Percentiles rank a stretch among this genome's conserved stretches.
Conservation (phyloP, 1,140 invertebrate genomes). For the Leptestheria dahalacensis region DNA sequence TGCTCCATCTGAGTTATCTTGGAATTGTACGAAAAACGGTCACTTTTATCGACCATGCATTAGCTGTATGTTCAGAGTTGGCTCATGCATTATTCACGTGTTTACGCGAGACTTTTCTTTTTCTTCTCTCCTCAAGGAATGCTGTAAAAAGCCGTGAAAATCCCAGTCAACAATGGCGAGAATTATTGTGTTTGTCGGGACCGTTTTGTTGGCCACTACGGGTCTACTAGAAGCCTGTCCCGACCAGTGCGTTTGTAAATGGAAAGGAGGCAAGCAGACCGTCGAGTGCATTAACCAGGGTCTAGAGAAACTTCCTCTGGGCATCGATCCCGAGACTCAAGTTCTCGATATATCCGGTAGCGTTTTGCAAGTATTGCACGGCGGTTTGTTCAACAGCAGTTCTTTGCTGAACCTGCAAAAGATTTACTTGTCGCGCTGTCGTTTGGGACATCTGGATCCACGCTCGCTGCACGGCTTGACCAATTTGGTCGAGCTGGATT, state of each 20-base stretch:
- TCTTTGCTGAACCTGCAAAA: conserved; percentile 69
- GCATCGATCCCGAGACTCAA: conserved; percentile 70
- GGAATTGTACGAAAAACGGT: too few species aligned
- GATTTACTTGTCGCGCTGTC: conserved; percentile 59
- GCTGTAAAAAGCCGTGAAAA: too few species aligned
- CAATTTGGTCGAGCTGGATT: conserved; percentile 74
- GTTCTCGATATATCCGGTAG: conserved; percentile 75
- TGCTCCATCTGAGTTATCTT: too few species aligned
- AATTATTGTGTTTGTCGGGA: not conserved
- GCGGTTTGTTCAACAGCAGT: conserved; percentile 56
- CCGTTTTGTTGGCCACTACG: not conserved
- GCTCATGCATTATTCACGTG: too few species aligned
- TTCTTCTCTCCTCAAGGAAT: too few species aligned
- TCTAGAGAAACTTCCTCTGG: conserved; percentile 55
- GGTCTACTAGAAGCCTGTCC: conserved; percentile 43
- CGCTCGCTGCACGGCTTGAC: conserved; percentile 63
- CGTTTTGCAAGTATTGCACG: conserved; percentile 52
- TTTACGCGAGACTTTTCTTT: too few species aligned
- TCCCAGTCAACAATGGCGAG: not conserved
- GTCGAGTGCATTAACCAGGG: conserved; percentile 66
- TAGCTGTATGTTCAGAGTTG: too few species aligned
- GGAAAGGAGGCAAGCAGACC: conserved; percentile 79
- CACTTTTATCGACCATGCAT: too few species aligned
- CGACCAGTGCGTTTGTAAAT: conserved; percentile 61
- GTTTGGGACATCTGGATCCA: conserved; percentile 55